Base-by-base conservation (phyloP, 2,888 invertebrate genomes). In the Fragum sueziense region DNA sequence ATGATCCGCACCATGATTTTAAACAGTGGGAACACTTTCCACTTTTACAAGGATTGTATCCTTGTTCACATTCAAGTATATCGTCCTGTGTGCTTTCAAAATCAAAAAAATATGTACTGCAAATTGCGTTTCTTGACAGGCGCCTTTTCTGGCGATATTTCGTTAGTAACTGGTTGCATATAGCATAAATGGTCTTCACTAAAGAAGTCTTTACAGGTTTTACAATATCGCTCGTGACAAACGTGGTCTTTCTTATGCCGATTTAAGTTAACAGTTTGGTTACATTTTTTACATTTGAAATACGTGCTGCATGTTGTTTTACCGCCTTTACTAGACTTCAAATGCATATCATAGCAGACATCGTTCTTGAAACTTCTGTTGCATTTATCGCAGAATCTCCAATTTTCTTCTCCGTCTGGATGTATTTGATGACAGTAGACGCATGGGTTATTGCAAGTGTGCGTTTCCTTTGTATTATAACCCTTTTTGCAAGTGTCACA, bases 81-180 rank as follows among this genome's bases (percentile, higher is more conserved):
- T 22, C 25, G 31, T 77, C 74, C n/a, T 74, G 70, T 22, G 83
- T 75, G 31, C 78, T 80, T 52, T 80, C 78, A 47, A 78, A 71
- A 41, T 80, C 73, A 27, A 78, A 80, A 61, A 76, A 80, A n/a
- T 17, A 80, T 71, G 59, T 74, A 71, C 54, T 69, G 31, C 57
- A 29, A 25, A 11, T 73, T 6, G 17, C 34, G 37, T 52, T 6
- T 9, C 33, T 31, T 59, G 17, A 67, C 57, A 34, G 22, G 31
- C 9, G 57, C 27, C 20, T 20, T 31, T 17, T 61, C 51, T 11
- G 33, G 37, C 9, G 33, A 25, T 2, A 2, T 31, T 1, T 34
- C 52, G 2, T 29, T 31, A 17, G 9, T 31, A 6, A 41, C 67
- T 72, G 69, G 77, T n/a, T 67, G 22, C 77, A 77, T 77, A 29